Base-by-base conservation (phyloP, 2,888 invertebrate species). In the Diploptera punctata region DNA sequence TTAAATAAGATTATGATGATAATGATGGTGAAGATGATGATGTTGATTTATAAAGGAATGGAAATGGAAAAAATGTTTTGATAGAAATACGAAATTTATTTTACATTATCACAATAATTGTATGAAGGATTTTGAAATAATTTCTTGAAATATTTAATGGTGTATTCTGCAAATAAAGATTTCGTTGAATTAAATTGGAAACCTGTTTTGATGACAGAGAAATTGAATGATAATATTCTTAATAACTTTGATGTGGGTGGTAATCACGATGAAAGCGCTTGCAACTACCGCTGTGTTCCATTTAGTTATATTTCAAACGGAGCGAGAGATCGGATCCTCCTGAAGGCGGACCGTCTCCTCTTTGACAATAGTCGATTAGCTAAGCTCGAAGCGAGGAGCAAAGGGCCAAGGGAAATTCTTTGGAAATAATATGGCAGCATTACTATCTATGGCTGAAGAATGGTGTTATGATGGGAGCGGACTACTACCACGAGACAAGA, bases 331-430 rank as follows among this genome's bases (percentile, higher is more conserved):
- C n/a, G n/a, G n/a, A 61, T 61, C 38, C 61, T 61, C 38, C 7
- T 61, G 18, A 21, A 19, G 65, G 65, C 47, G 65, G 65, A 19
- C 38, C 65, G 44, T 44, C 43, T 65, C 47, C 24, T 26, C 16
- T 47, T 29, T 47, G 47, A 65, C 65, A 65, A 65, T 65, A 44
- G 65, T 47, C 65, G 65, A 65, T 65, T 65, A 65, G 65, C 65
- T 44, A 65, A 65, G 65, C 65, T 44, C 44, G 44, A 29, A 65
- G 65, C 65, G 21, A 24, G 24, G 47, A 43, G 47, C 44, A 65
- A 44, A 44, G 65, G 65, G 65, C 57, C n/a, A 57, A 57, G 29
- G 47, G 44, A 38, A 31, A 62, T 21, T 16, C 61, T 38, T 62
- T 62, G n/a, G 61, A 43, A 65, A 65, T 65, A 47, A 47, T 44